Percentiles rank a stretch among this genome's conserved stretches.
These are phyloP conservation scores for Zosterops borbonicus DNA, from an alignment of 2,113 vertebrate genomes.

Conservation along the genomic window DNA sequence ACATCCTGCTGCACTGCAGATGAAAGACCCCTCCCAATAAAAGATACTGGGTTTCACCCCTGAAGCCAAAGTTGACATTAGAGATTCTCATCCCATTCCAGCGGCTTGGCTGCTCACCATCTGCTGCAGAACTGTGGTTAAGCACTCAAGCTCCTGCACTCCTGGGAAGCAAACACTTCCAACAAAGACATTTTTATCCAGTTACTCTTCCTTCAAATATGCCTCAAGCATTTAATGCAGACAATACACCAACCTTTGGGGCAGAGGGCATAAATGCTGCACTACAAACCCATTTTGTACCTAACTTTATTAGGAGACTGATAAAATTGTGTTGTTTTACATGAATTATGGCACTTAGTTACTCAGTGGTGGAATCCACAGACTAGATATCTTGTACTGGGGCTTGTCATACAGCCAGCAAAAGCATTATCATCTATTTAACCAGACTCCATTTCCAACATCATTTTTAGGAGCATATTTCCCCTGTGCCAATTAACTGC, in stretches of 20 bases:
- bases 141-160: background rate
- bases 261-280: background rate
- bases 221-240: background rate
- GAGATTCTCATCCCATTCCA: background rate
- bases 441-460: background rate
- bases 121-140: background rate
- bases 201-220: slow-evolving; percentile 31
- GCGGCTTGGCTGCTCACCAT: slow-evolving; percentile 29
- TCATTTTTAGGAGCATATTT: slow-evolving; percentile 33
- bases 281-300: background rate
- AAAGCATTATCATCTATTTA: slow-evolving; percentile 33
- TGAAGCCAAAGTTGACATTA: slow-evolving; percentile 5
- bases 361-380: slow-evolving; percentile 21
- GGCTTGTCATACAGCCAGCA: slow-evolving; percentile 42
- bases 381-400: slow-evolving; percentile 30
- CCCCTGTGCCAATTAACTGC: slow-evolving; percentile 2
- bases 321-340: slow-evolving; percentile 38
- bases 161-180: slow-evolving; percentile 20
- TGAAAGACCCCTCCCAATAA: background rate
- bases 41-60: background rate
- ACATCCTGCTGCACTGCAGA: background rate
- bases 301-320: slow-evolving; percentile 33
- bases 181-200: slow-evolving; percentile 16
- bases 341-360: background rate
- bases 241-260: slow-evolving; percentile 17